Base-by-base conservation (phyloP, 2,113 vertebrate genomes). In the Cichladusa arquata region DNA sequence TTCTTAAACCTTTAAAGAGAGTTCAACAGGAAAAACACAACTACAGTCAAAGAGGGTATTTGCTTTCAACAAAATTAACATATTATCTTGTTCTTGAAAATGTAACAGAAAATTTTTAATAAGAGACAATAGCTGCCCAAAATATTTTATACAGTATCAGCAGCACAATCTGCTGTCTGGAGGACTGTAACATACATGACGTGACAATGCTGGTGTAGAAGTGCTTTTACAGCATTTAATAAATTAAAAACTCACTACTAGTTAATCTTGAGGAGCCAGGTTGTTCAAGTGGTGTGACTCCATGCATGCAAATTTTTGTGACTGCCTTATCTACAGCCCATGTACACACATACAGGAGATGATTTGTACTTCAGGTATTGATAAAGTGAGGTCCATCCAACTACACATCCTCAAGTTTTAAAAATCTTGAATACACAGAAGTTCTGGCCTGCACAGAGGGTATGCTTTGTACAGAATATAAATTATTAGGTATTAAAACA, bases 391-490 rank as follows among this genome's bases (percentile, higher is more conserved):
- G 69, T 78, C 57, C 67, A 69, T 38, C 58, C 86, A 69, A 45
- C 31, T 62, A 62, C 33, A 33, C 16, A 40, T 48, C 88, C 82
- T 88, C 64, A 48, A 50, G 83, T 62, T 84, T 73, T 71, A 42
- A 58, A 86, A 80, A 44, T 38, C 82, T 81, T 77, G 44, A 88
- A 78, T 8, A 53, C 76, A 82, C 23, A 74, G 34, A 79, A 72
- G 26, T 38, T 70, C 83, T 97, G 79, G 50, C 42, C 79, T 83
- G 58, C 58, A 78, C 34, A 83, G 60, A 61, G 15, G n/a, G 44
- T 69, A 67, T 86, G 62, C 71, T 94, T 95, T 94, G 57, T 71
- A 86, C 88, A 96, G 84, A 96, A 81, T 90, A 95, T 97, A 98
- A 98, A 92, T 98, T 97, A 97, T 81, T 84, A 93, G 67, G 70